Conservation (phyloP, 2,888 invertebrate genomes). For the Aelia acuminata region DNA sequence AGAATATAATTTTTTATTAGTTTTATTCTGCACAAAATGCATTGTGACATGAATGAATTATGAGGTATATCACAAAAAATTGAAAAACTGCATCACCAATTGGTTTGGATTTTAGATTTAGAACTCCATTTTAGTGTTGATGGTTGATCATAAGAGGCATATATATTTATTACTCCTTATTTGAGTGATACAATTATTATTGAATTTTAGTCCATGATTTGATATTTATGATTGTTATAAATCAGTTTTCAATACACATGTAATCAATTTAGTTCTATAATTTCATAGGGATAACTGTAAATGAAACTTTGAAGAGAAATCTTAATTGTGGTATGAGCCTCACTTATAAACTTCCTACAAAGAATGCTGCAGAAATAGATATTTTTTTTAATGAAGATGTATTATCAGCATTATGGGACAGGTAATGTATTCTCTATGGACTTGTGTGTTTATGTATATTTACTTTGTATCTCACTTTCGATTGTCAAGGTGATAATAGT, state of each 20-base stretch:
- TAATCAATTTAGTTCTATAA: neutral
- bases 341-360: constrained; percentile 9
- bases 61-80: too few species aligned
- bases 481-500: neutral
- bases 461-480: neutral
- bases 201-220: too few species aligned
- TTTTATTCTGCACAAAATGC: too few species aligned
- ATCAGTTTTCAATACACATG: too few species aligned
- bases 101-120: too few species aligned
- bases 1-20: neutral
- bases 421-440: neutral
- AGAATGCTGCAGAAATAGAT: constrained; percentile 51
- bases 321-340: neutral
- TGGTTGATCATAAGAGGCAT: too few species aligned
- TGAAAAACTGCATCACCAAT: too few species aligned
- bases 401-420: constrained; percentile 41
- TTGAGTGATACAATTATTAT: too few species aligned
- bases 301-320: constrained; percentile 48
- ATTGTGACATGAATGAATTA: too few species aligned
- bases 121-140: too few species aligned
- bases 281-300: constrained; percentile 28
- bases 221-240: too few species aligned
- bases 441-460: neutral
- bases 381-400: constrained; percentile 28
- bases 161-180: too few species aligned